A percentile compares a stretch with the other conserved stretches of the same genome.
These are phyloP conservation scores for Pluvianellus socialis DNA, from an alignment of 2,113 vertebrate genomes.

Conservation along the genomic window DNA sequence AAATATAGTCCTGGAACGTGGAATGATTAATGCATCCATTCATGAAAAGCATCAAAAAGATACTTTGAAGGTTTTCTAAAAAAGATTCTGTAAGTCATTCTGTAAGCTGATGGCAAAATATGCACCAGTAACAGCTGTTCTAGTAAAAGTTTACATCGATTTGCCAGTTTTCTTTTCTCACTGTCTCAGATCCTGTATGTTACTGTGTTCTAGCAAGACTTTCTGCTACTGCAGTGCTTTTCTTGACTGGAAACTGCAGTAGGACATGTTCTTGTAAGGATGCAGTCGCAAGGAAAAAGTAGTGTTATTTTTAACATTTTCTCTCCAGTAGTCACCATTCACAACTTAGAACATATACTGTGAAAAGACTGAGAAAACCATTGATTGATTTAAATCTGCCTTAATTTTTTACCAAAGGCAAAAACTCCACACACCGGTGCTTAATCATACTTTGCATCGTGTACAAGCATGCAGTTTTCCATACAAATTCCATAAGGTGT, in stretches of 20 bases:
- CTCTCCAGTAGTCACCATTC: neutral
- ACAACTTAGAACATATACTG: neutral
- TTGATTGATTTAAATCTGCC: conserved; percentile 40
- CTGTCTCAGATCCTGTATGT: neutral
- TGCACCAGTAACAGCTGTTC: neutral
- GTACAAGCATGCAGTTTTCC: conserved; percentile 56
- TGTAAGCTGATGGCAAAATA: neutral
- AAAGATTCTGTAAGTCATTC: neutral
- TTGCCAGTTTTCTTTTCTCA: neutral
- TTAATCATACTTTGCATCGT: conserved; percentile 57
- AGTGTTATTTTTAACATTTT: neutral
- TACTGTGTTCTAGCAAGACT: neutral
- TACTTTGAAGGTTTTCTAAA: neutral
- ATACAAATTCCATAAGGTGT: conserved; percentile 62
- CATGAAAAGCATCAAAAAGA: neutral
- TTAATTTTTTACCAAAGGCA: conserved; percentile 47
- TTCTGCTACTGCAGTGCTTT: neutral
- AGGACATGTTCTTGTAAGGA: neutral
- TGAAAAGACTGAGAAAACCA: conserved; percentile 10
- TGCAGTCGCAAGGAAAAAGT: neutral
- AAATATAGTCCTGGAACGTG: neutral
- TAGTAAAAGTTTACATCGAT: neutral
- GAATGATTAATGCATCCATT: neutral
- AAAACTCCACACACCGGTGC: conserved; percentile 26
- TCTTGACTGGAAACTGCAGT: neutral